Conservation (phyloP, 1,140 invertebrate genomes). For the Philopotamus ludificatus region DNA sequence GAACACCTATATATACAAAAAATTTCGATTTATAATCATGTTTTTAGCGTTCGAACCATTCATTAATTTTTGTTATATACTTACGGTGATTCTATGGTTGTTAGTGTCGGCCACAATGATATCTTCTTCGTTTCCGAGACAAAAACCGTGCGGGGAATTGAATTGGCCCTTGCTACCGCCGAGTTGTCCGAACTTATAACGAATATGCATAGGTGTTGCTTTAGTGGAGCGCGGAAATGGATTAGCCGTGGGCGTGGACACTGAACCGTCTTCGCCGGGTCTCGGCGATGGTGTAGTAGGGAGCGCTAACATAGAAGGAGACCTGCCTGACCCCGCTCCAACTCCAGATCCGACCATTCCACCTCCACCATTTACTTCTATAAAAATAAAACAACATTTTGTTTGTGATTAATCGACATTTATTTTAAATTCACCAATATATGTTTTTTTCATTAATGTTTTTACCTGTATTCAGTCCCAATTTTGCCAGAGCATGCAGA, state of each 20-base stretch:
- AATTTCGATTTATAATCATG: constrained; percentile 3
- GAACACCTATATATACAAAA: constrained; percentile 65
- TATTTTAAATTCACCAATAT: no score
- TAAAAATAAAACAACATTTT: background rate
- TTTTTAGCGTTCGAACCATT: background rate
- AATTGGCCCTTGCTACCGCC: constrained; percentile 91
- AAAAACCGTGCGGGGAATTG: constrained; percentile 96
- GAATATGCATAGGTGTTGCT: constrained; percentile 79
- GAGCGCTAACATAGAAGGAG: constrained; percentile 52
- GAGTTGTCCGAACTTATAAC: constrained; percentile 91
- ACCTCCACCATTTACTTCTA: constrained; percentile 45
- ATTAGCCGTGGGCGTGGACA: constrained; percentile 50
- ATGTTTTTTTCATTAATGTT: no score
- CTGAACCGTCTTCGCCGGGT: constrained; percentile 47
- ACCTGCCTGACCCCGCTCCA: constrained; percentile 51
- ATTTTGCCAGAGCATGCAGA: constrained; percentile 82
- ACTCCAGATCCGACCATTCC: constrained; percentile 44
- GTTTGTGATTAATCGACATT: background rate
- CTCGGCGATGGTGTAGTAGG: constrained; percentile 46
- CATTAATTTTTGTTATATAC: constrained; percentile 17
- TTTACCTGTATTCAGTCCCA: constrained; percentile 76
- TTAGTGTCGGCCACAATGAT: constrained; percentile 95
- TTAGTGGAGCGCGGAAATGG: constrained; percentile 64
- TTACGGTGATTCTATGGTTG: constrained; percentile 91
- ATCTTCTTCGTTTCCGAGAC: constrained; percentile 89